Base-by-base conservation (phyloP, 2,797 vertebrate species). In the Hydrocynus forskahlii region DNA sequence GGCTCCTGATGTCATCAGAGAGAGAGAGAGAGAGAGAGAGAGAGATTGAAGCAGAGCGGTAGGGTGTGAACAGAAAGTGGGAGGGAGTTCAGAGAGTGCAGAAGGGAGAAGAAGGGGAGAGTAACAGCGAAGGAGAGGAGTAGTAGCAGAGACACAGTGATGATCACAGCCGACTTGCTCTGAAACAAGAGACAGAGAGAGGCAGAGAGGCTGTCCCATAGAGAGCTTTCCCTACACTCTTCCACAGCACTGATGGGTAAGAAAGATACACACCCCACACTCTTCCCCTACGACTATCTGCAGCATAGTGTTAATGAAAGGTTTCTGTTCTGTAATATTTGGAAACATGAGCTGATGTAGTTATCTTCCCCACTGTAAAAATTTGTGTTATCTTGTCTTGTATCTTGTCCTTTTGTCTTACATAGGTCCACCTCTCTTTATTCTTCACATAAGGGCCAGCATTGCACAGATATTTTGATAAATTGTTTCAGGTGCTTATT, bases 31-130 rank as follows among this genome's bases (percentile, higher is more conserved):
- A 17, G 0, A 16, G 72, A 13, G 35, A 87, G 90, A 89, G 92
- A 90, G 90, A 92, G 91, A 92, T 90, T 91, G 89, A 92, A 87
- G 73, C 88, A 90, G 87, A 45, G 90, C 90, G 91, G 43, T 23
- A 76, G 74, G 59, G 38, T 21, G 19, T 23, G 60, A 63, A 64
- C 91, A 92, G 87, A 87, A 88, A 86, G 89, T 86, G 86, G 89
- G 91, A 89, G 91, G 91, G 92, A 88, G 90, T 88, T 81, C 87
- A 50, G 50, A 50, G 69, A 83, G 82, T 79, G 0, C 80, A 62
- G 40, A 68, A 78, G 74, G 69, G 75, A 48, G 73, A 82, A 8
- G 4, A 17, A 38, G 19, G 21, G 21, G 60, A 17, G 57, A 63
- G 23, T 52, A 52, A 13, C 48, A 74, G 45, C 38, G 78, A 38